A percentile compares a stretch with the other conserved stretches of the same genome.
Conservation (phyloP, 2,797 vertebrate genomes). For the Thunnus albacares region DNA sequence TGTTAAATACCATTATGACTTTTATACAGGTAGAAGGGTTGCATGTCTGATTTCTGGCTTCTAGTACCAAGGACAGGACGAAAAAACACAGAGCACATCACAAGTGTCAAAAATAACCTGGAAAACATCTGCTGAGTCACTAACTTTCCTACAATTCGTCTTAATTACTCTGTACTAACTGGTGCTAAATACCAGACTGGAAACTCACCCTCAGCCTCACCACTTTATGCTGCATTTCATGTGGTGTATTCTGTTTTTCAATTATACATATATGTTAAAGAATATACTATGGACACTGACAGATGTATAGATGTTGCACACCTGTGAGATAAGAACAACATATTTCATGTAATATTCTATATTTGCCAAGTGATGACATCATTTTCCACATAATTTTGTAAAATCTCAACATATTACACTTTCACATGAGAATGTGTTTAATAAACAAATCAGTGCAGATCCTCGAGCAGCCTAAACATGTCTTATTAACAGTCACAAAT, state of each 20-base stretch:
- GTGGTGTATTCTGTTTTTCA: background rate
- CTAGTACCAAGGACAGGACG: background rate
- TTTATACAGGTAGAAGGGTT: background rate
- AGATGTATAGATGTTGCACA: background rate
- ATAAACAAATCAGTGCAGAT: constrained; percentile 3
- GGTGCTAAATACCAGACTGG: constrained; percentile 38
- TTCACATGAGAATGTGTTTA: constrained; percentile 11
- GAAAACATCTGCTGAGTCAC: constrained; percentile 51
- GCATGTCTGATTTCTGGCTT: constrained; percentile 2
- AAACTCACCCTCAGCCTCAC: constrained; percentile 21
- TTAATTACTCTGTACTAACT: constrained; percentile 33
- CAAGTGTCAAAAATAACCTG: constrained; percentile 36
- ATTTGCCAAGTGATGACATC: too few relatives aligned
- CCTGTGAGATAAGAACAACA: too few relatives aligned
- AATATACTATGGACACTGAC: background rate
- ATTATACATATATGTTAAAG: background rate
- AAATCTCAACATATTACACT: constrained; percentile 1
- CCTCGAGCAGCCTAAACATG: background rate
- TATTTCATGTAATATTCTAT: too few relatives aligned
- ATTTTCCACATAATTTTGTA: background rate
- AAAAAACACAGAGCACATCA: constrained; percentile 18
- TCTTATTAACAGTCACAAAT: background rate
- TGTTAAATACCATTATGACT: background rate
- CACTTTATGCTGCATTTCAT: background rate
- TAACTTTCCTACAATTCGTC: constrained; percentile 47